Percentiles rank a stretch among this genome's conserved stretches.
Conservation (phyloP, 2,797 vertebrate genomes). For the Luscinia luscinia region DNA sequence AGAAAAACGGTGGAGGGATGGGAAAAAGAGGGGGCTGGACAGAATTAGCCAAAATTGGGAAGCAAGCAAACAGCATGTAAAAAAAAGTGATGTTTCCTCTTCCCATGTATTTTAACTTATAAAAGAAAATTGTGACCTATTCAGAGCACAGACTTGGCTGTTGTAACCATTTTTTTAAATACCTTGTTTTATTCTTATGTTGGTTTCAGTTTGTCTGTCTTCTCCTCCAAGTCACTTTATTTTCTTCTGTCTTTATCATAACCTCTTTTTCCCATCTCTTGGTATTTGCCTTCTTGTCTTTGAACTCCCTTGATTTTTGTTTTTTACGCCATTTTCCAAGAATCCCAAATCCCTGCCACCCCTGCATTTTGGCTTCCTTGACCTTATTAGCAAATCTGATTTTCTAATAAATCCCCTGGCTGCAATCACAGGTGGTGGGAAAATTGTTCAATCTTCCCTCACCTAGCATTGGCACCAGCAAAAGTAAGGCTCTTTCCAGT, state of each 20-base stretch:
- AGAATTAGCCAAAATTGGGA: background rate
- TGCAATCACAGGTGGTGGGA: background rate
- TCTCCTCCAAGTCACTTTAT: background rate
- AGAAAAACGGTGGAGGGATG: background rate
- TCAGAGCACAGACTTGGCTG: background rate
- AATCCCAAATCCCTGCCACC: background rate
- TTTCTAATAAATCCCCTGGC: slow-evolving; percentile 41
- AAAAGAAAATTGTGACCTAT: background rate
- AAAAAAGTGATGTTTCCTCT: background rate
- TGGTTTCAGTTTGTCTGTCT: background rate
- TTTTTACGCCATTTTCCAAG: background rate
- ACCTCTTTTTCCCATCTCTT: background rate
- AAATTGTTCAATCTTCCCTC: background rate
- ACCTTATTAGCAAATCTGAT: slow-evolving; percentile 17
- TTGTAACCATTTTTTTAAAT: background rate
- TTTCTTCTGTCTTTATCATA: background rate
- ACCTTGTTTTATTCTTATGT: background rate
- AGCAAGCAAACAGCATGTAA: background rate
- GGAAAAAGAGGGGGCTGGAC: background rate
- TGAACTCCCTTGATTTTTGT: background rate
- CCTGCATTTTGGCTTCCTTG: slow-evolving; percentile 15
- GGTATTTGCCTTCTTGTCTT: background rate
- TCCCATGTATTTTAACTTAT: background rate
- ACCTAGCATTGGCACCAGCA: background rate
- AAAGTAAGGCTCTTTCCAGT: background rate